A percentile compares a stretch with the other conserved stretches of the same genome.
Conservation (phyloP, 2,797 vertebrate species). For the Prionace glauca region DNA sequence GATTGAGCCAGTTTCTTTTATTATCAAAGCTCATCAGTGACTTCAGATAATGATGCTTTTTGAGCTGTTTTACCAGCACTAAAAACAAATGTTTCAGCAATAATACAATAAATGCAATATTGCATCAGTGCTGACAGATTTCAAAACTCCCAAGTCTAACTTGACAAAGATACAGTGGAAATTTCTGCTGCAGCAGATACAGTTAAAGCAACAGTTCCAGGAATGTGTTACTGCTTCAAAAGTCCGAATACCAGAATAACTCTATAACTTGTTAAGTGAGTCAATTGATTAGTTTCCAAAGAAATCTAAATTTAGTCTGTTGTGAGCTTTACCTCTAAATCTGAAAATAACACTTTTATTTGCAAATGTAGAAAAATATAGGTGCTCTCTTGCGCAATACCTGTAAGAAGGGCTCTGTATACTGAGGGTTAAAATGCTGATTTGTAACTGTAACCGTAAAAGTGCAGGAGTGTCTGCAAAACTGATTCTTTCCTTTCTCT, state of each 20-base stretch:
- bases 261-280: background rate
- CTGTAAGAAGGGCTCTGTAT: background rate
- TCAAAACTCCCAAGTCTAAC: constrained; percentile 21
- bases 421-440: background rate
- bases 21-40: background rate
- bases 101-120: background rate
- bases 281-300: constrained; percentile 24
- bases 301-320: background rate
- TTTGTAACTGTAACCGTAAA: background rate
- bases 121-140: constrained; percentile 19
- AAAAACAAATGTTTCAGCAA: background rate
- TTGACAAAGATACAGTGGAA: constrained; percentile 4
- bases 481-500: constrained; percentile 35
- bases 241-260: background rate
- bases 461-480: background rate
- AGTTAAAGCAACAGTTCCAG: background rate
- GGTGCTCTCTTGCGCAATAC: background rate
- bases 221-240: background rate
- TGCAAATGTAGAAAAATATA: background rate
- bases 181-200: constrained; percentile 11
- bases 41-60: background rate
- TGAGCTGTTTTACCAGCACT: background rate
- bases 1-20: background rate
- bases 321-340: background rate
- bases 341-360: background rate